Percentiles rank a stretch among this genome's conserved stretches.
These are phyloP conservation scores for Cyphomyrmex costatus DNA, from an alignment of 1,140 invertebrate genomes.

Conservation along the genomic window DNA sequence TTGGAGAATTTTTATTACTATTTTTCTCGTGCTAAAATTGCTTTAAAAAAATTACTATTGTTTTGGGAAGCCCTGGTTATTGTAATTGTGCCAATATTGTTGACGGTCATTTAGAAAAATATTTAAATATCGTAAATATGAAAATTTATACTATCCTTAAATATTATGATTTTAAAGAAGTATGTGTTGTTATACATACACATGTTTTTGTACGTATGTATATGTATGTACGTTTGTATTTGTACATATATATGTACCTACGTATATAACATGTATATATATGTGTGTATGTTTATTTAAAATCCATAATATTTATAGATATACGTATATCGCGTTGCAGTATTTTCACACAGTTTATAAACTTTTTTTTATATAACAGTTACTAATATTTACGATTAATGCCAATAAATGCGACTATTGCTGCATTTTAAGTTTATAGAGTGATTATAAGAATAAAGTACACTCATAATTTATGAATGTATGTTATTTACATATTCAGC, in stretches of 20 bases:
- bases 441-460: slow-evolving; percentile 19
- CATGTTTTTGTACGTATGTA: neutral
- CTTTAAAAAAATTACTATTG: no score
- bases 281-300: neutral
- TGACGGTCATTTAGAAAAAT: slow-evolving; percentile 1
- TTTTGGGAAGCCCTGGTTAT: no score
- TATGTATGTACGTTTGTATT: neutral
- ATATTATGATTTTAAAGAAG: slow-evolving; percentile 25
- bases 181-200: neutral
- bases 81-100: no score
- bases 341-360: slow-evolving; percentile 32
- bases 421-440: slow-evolving; percentile 35
- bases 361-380: slow-evolving; percentile 30
- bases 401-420: slow-evolving; percentile 31
- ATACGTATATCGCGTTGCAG: slow-evolving; percentile 5
- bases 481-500: slow-evolving; percentile 10
- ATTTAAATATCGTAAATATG: slow-evolving; percentile 38
- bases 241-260: neutral
- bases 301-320: slow-evolving; percentile 22
- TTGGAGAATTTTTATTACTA: no score
- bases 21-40: no score
- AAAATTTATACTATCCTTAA: slow-evolving; percentile 27
- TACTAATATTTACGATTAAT: slow-evolving; percentile 22
- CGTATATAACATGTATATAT: no score
- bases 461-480: slow-evolving; percentile 3